Conservation (phyloP, 1,140 invertebrate genomes). For the Paraescarpia echinospica region DNA sequence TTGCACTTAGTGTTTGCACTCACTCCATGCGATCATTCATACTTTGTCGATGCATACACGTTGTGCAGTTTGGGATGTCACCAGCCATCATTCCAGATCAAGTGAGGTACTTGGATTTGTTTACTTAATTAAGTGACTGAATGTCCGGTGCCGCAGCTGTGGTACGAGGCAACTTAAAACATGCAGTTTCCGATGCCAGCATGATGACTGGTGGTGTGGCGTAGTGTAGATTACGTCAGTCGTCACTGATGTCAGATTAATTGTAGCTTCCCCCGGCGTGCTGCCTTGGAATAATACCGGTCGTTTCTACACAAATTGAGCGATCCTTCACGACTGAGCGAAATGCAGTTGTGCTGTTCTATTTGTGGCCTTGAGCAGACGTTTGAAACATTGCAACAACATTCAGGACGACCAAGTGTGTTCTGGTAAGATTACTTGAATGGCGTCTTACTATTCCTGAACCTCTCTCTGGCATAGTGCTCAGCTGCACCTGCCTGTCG, state of each 20-base stretch:
- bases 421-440: background rate
- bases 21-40: background rate
- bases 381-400: background rate
- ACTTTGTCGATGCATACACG: background rate
- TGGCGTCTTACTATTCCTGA: background rate
- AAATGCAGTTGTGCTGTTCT: background rate
- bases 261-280: background rate
- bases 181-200: background rate
- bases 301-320: background rate
- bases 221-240: background rate
- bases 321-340: background rate
- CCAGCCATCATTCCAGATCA: background rate
- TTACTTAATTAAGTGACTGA: background rate
- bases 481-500: background rate
- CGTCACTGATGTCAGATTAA: background rate
- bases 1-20: background rate
- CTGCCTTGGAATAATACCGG: background rate
- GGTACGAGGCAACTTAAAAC: background rate
- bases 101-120: background rate
- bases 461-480: background rate
- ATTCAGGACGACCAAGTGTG: background rate
- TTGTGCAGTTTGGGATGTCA: background rate
- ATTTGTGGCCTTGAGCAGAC: background rate
- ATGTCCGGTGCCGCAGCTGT: background rate
- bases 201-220: background rate